Evolutionary conservation across 2,888 invertebrate genomes (phyloP).

Genomic region (Epicampocera succincta): DNA sequence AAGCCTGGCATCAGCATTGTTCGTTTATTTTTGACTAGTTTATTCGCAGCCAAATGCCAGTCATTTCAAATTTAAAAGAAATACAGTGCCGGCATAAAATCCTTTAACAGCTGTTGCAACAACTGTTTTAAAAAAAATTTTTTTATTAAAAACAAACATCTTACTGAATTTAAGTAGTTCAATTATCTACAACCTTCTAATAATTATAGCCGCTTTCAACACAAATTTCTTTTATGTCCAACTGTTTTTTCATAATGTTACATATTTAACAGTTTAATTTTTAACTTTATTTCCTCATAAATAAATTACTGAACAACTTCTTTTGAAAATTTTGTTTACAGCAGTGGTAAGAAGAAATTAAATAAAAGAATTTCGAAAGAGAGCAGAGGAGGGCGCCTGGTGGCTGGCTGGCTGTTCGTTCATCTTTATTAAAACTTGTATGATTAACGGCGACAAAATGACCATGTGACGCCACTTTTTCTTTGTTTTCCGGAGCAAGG

Average conservation of each 20-base stretch:
- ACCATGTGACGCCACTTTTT: constrained; percentile 80
- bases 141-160: too few species aligned
- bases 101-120: too few species aligned
- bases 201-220: constrained; percentile 3
- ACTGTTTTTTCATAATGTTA: constrained; percentile 53
- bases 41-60: too few species aligned
- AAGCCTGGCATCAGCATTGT: too few species aligned
- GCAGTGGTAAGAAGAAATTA: background rate
- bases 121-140: too few species aligned
- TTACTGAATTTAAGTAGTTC: constrained; percentile 8
- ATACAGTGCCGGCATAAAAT: too few species aligned
- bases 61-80: too few species aligned
- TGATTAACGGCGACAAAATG: constrained; percentile 81
- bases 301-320: constrained; percentile 32
- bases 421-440: constrained; percentile 68
- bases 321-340: constrained; percentile 2
- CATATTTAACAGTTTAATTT: constrained; percentile 53
- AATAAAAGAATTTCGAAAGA: constrained; percentile 30
- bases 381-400: constrained; percentile 50
- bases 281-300: constrained; percentile 51
- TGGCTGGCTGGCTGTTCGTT: constrained; percentile 30
- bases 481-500: constrained; percentile 60
- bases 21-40: too few species aligned
- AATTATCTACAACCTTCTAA: constrained; percentile 46
- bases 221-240: constrained; percentile 17